Percentiles rank a stretch among this genome's conserved stretches.
phyloP scores from a whole-genome alignment of 2,797 vertebrate genomes.

The Schizopygopsis pylzovi region DNA sequence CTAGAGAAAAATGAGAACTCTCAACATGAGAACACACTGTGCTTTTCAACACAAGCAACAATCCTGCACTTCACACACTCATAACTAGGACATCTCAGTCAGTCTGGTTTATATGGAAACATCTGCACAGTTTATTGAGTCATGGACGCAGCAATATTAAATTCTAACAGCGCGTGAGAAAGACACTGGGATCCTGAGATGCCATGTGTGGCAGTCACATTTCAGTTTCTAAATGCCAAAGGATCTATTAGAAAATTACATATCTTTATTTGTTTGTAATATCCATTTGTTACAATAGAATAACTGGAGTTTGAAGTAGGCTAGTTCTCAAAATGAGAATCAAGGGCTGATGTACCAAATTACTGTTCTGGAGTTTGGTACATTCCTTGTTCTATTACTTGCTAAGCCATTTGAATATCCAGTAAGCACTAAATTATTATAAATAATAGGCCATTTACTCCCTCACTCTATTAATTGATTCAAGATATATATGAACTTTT shows the following conservation, averaged over 20 bases:
- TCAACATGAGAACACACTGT: constrained; percentile 40
- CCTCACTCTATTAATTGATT: not conserved
- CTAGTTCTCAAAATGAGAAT: constrained; percentile 8
- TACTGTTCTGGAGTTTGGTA: not conserved
- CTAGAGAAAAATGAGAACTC: constrained; percentile 32
- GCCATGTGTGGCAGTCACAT: constrained; percentile 31
- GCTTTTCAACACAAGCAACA: constrained; percentile 19
- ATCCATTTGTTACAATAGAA: not conserved
- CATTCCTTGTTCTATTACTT: not conserved
- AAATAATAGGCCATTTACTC: not conserved
- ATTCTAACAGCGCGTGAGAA: constrained; percentile 60
- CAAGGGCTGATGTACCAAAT: not conserved
- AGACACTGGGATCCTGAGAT: constrained; percentile 1
- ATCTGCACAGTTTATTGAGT: constrained; percentile 69
- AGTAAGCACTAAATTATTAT: not conserved
- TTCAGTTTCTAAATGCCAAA: not conserved
- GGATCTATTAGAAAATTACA: not conserved
- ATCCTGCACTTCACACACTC: constrained; percentile 40
- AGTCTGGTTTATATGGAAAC: constrained; percentile 71
- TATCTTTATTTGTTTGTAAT: not conserved
- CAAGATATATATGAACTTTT: not conserved
- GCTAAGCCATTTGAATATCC: not conserved
- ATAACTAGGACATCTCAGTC: constrained; percentile 59
- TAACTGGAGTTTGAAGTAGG: not conserved
- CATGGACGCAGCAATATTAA: constrained; percentile 58